Base-by-base conservation (phyloP, 1,140 invertebrate species). In the Drusus annulatus region DNA sequence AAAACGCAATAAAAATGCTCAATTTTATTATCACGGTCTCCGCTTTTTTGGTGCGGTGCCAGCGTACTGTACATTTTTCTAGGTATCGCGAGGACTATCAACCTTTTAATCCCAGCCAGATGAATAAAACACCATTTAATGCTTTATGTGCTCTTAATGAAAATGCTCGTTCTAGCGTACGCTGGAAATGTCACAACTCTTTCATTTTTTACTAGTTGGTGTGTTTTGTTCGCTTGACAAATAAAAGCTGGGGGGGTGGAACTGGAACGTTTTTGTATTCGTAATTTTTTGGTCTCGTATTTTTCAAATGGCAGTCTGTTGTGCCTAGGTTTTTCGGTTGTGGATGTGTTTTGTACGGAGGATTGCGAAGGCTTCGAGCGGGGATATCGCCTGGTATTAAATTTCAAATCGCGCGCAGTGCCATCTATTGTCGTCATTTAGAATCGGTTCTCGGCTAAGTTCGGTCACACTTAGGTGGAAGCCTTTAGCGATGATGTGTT, bases 371-470 rank as follows among this genome's bases (percentile, higher is more conserved):
- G 0, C 51, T 31, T 65, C 7, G 62, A 10, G 7, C 28, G 8
- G 31, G 65, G 65, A 23, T 36, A 19, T 23, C 65, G 65, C n/a
- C 7, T 10, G 31, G 65, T 62, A 77, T 77, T 77, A 50, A 65
- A 77, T 77, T 77, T 77, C 75, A 77, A 77, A 77, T 62, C 58
- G 51, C 36, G 73, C 45, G 50, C 51, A 76, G 75, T 56, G 81
- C 81, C 81, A 80, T 81, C 79, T 81, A 81, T 80, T 45, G 79
- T 23, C 75, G 77, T 25, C 28, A 58, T n/a, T 58, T 51, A 52
- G 63, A 58, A 63, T 79, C 50, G 65, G 19, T 17, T 58, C 31
- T 56, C 60, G 21, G 73, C 19, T 73, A 52, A 23, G 51, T 21
- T 23, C 78, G 78, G 36, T 68, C 78, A 31, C 36, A 51, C 51